A percentile compares a stretch with the other conserved stretches of the same genome.
Evolutionary conservation across 1,140 invertebrate genomes (phyloP).

Genomic region (Argopecten irradians): DNA sequence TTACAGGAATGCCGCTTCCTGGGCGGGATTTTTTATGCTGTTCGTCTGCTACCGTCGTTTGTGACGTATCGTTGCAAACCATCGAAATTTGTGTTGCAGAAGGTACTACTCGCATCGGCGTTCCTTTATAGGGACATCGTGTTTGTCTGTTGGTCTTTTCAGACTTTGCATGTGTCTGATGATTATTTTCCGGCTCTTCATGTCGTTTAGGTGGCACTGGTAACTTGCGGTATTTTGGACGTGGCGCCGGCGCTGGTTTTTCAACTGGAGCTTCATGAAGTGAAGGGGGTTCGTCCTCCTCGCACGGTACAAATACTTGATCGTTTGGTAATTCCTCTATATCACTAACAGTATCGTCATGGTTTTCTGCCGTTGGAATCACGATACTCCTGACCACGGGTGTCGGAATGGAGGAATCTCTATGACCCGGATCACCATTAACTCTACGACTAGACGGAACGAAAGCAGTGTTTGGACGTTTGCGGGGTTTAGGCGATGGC

Average conservation of each 20-base stretch:
- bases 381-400: neutral
- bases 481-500: neutral
- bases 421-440: neutral
- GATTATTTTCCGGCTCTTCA: neutral
- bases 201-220: neutral
- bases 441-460: neutral
- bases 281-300: neutral
- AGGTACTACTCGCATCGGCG: neutral
- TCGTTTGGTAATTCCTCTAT: conserved; percentile 9
- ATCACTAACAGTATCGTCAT: neutral
- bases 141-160: neutral
- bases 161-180: neutral
- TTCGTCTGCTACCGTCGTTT: neutral
- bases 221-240: neutral
- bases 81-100: neutral
- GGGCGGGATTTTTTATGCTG: neutral
- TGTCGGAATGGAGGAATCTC: neutral
- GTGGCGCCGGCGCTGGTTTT: neutral
- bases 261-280: neutral
- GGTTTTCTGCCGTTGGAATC: neutral
- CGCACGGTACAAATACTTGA: neutral
- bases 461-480: neutral
- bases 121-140: neutral
- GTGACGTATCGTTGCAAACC: neutral
- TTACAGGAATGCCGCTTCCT: neutral